A percentile compares a stretch with the other conserved stretches of the same genome.
Evolutionary conservation across 2,797 vertebrate species (phyloP).

Genomic region (Arnoldichthys spilopterus): DNA sequence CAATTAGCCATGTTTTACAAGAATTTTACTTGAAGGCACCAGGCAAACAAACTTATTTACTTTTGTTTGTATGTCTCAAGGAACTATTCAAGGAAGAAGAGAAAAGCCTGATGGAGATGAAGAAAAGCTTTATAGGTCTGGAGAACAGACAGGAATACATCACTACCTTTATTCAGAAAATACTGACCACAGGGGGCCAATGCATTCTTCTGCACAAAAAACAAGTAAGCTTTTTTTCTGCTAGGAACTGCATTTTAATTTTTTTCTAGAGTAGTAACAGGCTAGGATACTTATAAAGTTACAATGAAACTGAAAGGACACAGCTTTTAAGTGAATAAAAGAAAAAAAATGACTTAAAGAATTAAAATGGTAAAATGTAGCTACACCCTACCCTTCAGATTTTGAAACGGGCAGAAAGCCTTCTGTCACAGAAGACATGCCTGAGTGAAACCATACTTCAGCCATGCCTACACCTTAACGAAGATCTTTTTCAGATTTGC

Average conservation of each 20-base stretch:
- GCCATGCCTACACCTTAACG: constrained; percentile 42
- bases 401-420: constrained; percentile 45
- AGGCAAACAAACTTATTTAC: not conserved
- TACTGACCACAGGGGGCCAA: constrained; percentile 44
- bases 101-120: constrained; percentile 45
- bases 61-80: constrained; percentile 23
- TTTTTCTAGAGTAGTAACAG: not conserved
- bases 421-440: constrained; percentile 55
- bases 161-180: constrained; percentile 52
- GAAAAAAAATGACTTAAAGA: too few relatives aligned
- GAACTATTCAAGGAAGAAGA: constrained; percentile 53
- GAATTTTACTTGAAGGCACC: not conserved
- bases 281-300: not conserved
- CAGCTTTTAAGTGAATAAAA: too few relatives aligned
- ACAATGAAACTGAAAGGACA: not conserved
- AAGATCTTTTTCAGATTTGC: constrained; percentile 39
- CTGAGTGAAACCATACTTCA: constrained; percentile 56
- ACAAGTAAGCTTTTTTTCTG: constrained; percentile 48
- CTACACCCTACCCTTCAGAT: constrained; percentile 48
- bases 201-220: constrained; percentile 53
- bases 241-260: not conserved
- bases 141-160: constrained; percentile 50
- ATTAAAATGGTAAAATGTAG: not conserved
- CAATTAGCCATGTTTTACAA: too few relatives aligned
- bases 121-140: constrained; percentile 45